Conservation (phyloP, 1,140 invertebrate species). For the Heliconius eleuchia region DNA sequence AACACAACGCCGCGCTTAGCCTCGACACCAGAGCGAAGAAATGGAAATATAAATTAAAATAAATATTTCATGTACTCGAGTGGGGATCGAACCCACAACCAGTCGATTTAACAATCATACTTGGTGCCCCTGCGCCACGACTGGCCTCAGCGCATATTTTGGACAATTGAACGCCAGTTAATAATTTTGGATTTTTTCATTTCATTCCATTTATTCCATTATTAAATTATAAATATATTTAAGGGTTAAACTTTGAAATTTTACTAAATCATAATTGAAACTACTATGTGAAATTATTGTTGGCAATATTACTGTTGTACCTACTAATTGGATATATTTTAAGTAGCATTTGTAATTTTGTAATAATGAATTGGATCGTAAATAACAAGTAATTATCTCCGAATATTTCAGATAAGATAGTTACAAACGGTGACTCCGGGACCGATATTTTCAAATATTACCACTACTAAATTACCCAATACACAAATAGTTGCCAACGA, state of each 20-base stretch:
- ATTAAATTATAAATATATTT: background rate
- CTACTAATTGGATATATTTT: background rate
- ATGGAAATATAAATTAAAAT: no score
- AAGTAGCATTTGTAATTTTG: background rate
- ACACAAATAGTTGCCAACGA: background rate
- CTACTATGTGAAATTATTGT: no score
- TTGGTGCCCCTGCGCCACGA: no score
- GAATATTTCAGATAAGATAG: constrained; percentile 18
- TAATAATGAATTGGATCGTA: constrained; percentile 4
- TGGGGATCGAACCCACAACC: no score
- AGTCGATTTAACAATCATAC: no score
- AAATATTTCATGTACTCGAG: no score
- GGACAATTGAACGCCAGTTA: no score
- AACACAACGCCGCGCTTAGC: no score
- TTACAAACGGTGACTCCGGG: constrained; percentile 19
- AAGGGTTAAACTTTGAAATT: background rate
- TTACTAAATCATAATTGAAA: background rate
- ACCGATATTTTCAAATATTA: constrained; percentile 22
- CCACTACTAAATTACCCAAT: constrained; percentile 15
- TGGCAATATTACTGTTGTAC: background rate
- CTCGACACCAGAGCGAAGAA: no score
- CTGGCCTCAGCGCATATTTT: no score
- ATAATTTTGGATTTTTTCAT: no score
- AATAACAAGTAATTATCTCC: constrained; percentile 10
- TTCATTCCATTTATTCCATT: no score